These are phyloP conservation scores for Globia sparganii DNA, from an alignment of 2,888 invertebrate species.

Conservation along the genomic window DNA sequence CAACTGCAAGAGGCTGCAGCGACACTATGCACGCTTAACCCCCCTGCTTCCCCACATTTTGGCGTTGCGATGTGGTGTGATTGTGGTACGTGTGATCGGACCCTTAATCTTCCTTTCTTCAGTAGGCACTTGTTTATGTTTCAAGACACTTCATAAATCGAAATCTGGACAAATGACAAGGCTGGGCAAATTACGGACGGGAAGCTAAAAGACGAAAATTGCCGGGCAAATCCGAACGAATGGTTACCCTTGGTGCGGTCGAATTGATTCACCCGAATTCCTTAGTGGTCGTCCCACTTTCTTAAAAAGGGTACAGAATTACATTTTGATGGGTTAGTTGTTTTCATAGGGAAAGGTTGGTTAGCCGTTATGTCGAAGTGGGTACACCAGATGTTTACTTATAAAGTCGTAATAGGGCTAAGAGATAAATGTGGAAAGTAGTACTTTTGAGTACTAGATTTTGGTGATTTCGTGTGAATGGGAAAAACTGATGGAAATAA, in stretches of 20 bases:
- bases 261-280: slow-evolving; percentile 54
- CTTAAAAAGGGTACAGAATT: slow-evolving; percentile 49
- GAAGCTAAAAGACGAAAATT: not conserved
- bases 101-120: too few relatives aligned
- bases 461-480: not conserved
- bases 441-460: slow-evolving; percentile 2
- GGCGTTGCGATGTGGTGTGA: too few relatives aligned
- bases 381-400: slow-evolving; percentile 43
- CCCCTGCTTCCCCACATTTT: too few relatives aligned
- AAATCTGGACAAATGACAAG: too few relatives aligned
- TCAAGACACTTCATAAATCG: too few relatives aligned
- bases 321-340: slow-evolving; percentile 47
- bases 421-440: not conserved
- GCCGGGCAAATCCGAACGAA: not conserved
- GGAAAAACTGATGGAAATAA: not conserved
- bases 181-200: too few relatives aligned
- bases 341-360: slow-evolving; percentile 37
- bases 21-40: too few relatives aligned
- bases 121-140: too few relatives aligned
- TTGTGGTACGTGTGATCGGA: too few relatives aligned
- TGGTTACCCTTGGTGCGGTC: slow-evolving; percentile 42
- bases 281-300: slow-evolving; percentile 39
- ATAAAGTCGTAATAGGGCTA: not conserved
- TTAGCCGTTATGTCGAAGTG: slow-evolving; percentile 17
- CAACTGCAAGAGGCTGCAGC: too few relatives aligned